These are phyloP conservation scores for Trichogramma dendrolimi DNA, from an alignment of 2,888 invertebrate species.

Conservation along the genomic window DNA sequence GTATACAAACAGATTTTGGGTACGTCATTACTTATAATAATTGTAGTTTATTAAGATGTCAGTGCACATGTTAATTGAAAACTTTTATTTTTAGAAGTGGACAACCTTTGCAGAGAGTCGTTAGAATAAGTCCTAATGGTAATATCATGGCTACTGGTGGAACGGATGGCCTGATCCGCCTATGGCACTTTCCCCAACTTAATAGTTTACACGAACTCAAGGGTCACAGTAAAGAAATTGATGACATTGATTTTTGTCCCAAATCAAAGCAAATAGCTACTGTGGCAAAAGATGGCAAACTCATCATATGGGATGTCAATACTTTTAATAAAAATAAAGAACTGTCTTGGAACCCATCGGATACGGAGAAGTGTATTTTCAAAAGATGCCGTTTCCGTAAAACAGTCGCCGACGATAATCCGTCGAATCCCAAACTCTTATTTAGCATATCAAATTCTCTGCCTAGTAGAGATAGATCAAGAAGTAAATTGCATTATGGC, in stretches of 20 bases:
- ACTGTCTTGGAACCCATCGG: conserved; percentile 70
- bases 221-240: conserved; percentile 86
- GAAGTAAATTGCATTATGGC: conserved; percentile 14
- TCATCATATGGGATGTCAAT: conserved; percentile 72
- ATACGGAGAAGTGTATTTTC: conserved; percentile 74
- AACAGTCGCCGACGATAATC: conserved; percentile 59
- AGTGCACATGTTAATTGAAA: background rate
- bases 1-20: conserved; percentile 82
- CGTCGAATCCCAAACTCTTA: conserved; percentile 52
- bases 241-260: conserved; percentile 88
- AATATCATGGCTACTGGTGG: conserved; percentile 87
- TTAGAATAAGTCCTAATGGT: conserved; percentile 72
- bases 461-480: conserved; percentile 52
- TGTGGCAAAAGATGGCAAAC: conserved; percentile 83
- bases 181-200: conserved; percentile 87
- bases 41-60: conserved; percentile 6
- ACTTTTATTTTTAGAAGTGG: conserved; percentile 51
- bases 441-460: conserved; percentile 79
- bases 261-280: conserved; percentile 73
- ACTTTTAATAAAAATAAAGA: conserved; percentile 65
- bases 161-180: conserved; percentile 77
- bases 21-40: conserved; percentile 42
- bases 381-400: conserved; percentile 69
- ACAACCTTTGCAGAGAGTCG: conserved; percentile 84
- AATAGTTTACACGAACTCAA: conserved; percentile 65